Percentiles rank a stretch among this genome's conserved stretches.
These are phyloP conservation scores for Holothuria scabra DNA, from an alignment of 53 echinoderm and acorn worm genomes.

Conservation along the genomic window DNA sequence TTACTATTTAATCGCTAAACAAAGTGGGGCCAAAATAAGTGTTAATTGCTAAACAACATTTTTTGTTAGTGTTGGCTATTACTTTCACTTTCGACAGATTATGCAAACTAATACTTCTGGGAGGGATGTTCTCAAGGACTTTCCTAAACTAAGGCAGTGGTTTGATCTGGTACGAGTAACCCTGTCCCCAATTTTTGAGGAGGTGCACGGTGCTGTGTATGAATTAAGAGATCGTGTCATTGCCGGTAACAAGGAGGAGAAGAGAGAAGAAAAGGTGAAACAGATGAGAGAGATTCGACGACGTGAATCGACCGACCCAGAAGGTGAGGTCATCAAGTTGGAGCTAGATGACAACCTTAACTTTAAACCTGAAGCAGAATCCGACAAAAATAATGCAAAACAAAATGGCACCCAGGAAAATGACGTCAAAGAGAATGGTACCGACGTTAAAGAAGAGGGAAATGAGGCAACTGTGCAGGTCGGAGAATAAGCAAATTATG, in stretches of 20 bases:
- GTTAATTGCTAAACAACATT: too few relatives aligned
- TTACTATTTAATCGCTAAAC: too few relatives aligned
- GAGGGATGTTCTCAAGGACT: slow-evolving; percentile 24
- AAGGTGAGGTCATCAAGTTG: slow-evolving; percentile 32
- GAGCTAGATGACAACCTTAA: slow-evolving; percentile 45
- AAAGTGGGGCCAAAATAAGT: too few relatives aligned
- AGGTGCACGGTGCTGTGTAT: slow-evolving; percentile 24
- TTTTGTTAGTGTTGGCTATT: too few relatives aligned
- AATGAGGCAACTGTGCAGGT: slow-evolving; percentile 22
- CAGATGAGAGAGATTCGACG: slow-evolving; percentile 33
- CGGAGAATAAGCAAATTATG: not conserved
- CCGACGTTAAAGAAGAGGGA: not conserved
- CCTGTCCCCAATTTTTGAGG: slow-evolving; percentile 45
- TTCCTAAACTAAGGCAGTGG: slow-evolving; percentile 43
- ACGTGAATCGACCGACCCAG: slow-evolving; percentile 39
- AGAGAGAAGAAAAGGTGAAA: slow-evolving; percentile 35
- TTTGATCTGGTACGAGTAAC: slow-evolving; percentile 33
- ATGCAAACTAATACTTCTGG: slow-evolving; percentile 43
- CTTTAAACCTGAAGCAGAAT: slow-evolving; percentile 30
- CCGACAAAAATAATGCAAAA: too few relatives aligned
- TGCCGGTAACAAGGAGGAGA: slow-evolving; percentile 21
- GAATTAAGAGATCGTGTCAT: slow-evolving; percentile 35
- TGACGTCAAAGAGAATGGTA: too few relatives aligned
- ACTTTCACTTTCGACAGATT: slow-evolving; percentile 14
- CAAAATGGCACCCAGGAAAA: too few relatives aligned